A percentile compares a stretch with the other conserved stretches of the same genome.
Evolutionary conservation across 2,797 vertebrate genomes (phyloP).

Genomic region (Steatocranus sp.): DNA sequence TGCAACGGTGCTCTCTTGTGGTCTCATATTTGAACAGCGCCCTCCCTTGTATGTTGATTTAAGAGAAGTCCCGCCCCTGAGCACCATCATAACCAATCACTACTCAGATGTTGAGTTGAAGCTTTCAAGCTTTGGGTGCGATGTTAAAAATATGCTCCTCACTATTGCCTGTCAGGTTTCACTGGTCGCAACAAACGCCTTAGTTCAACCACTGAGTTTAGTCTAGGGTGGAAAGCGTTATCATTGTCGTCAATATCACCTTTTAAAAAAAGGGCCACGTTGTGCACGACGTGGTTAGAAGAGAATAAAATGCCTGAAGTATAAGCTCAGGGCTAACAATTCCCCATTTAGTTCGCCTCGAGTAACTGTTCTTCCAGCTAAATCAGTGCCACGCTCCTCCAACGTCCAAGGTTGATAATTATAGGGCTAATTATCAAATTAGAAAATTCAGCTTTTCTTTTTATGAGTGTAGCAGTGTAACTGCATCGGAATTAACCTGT

Average conservation of each 20-base stretch:
- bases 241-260: rapidly evolving
- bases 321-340: background rate
- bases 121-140: rapidly evolving
- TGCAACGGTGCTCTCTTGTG: constrained; percentile 1
- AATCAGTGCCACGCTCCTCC: constrained; percentile 27
- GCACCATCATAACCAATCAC: constrained; percentile 33
- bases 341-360: rapidly evolving
- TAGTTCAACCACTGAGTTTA: rapidly evolving
- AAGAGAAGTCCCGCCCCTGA: constrained; percentile 7
- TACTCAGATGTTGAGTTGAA: background rate
- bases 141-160: rapidly evolving
- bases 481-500: background rate
- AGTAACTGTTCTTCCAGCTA: background rate
- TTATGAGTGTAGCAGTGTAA: background rate
- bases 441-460: background rate
- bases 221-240: rapidly evolving
- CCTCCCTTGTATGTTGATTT: background rate
- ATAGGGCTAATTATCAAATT: background rate
- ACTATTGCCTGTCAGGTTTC: background rate
- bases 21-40: background rate
- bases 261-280: rapidly evolving
- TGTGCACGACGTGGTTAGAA: rapidly evolving
- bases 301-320: background rate
- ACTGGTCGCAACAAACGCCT: rapidly evolving
- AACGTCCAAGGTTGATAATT: constrained; percentile 8